These are phyloP conservation scores for Mormyrus proboscirostris DNA, from an alignment of 2,797 vertebrate species.

Conservation along the genomic window DNA sequence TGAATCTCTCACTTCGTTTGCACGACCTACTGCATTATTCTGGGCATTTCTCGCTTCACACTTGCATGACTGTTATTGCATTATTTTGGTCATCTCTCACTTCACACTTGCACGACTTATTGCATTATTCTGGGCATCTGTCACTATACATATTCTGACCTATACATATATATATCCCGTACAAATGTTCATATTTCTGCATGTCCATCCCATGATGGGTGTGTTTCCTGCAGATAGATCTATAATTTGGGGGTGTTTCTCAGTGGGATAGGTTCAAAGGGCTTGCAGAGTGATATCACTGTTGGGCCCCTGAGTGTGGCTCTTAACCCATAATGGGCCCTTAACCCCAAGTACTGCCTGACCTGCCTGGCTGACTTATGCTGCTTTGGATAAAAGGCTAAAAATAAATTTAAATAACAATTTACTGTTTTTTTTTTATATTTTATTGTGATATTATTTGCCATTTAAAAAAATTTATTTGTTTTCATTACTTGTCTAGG, in stretches of 20 bases:
- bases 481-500: background rate
- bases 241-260: background rate
- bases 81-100: too few species aligned
- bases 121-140: background rate
- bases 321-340: background rate
- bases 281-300: background rate
- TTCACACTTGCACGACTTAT: too few species aligned
- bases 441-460: background rate
- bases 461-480: background rate
- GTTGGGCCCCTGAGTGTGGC: background rate
- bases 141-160: background rate
- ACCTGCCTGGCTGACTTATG: background rate
- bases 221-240: background rate
- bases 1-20: background rate
- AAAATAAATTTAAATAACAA: background rate
- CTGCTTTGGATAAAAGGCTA: background rate
- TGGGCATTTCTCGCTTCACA: too few species aligned
- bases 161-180: background rate
- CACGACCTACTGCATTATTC: background rate
- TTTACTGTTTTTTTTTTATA: background rate
- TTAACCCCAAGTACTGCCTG: background rate
- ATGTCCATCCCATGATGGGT: background rate
- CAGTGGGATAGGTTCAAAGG: background rate
- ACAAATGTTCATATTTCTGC: background rate
- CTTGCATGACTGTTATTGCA: too few species aligned